Base-by-base conservation (phyloP, 2,888 invertebrate genomes). In the Agonopterix heracliana region DNA sequence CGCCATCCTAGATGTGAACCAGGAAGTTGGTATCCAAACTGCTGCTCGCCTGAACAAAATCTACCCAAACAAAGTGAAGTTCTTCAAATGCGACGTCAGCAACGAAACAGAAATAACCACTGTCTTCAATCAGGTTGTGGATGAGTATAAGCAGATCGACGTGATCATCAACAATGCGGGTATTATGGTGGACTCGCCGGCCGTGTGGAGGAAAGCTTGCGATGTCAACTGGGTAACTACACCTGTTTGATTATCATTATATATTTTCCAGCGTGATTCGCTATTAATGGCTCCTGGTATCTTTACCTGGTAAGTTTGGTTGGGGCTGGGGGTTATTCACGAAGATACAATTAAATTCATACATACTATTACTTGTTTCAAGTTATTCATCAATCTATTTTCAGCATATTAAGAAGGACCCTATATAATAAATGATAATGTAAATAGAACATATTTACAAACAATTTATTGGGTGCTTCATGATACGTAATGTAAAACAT, bases 111-210 rank as follows among this genome's bases (percentile, higher is more conserved):
- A 64, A 7, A 65, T 74, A 14, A 41, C 48, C 1, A 54, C 49
- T 0, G 66, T 69, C 1, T 76, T 75, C 49, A 56, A 71, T 2
- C 48, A 63, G 47, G 67, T 71, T 10, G 44, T 72, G 9, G 51
- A 50, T 1, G 53, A 55, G 42, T 67, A 71, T 38, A 57, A 65
- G 40, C 64, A 57, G 26, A 52, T 78, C 13, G 75, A 78, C 40
- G 72, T 78, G 34, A 57, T 77, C 35, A 60, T 79, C 41, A 78
- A 78, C 54, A 76, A 78, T 52, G 77, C 78, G 26, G 78, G 78
- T 0, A 65, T 77, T 35, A 69, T 78, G 68, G 61, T 60, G 42
- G 76, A 78, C 50, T 45, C 66, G 0, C 66, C 69, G 0, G 13
- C 53, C 3, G 2, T 60, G 2, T 76, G 72, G 73, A 69, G 73